Percentiles rank a stretch among this genome's conserved stretches.
Evolutionary conservation across 2,888 invertebrate species (phyloP).

Genomic region (Amblyjoppa proteus): DNA sequence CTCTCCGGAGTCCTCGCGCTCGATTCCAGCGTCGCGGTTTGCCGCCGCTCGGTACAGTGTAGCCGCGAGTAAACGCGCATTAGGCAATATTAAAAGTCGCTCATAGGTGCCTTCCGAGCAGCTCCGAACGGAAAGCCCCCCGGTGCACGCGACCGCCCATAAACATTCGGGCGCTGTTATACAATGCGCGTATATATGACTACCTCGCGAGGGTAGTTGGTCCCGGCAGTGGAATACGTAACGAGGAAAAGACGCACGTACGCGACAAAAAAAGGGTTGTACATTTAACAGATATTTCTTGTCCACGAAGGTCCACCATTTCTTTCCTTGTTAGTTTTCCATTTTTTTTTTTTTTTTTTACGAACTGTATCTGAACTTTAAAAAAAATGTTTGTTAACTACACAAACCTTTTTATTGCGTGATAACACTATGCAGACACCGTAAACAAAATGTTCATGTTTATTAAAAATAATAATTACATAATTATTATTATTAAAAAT

Average conservation of each 20-base stretch:
- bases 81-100: constrained; percentile 70
- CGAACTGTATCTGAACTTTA: too few relatives aligned
- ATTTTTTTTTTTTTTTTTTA: too few relatives aligned
- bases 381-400: too few relatives aligned
- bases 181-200: not conserved
- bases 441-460: not conserved
- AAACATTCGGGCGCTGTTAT: constrained; percentile 60
- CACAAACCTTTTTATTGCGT: too few relatives aligned
- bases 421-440: not conserved
- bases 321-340: too few relatives aligned
- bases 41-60: constrained; percentile 13
- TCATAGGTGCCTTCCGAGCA: constrained; percentile 45
- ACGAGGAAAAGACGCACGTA: constrained; percentile 61
- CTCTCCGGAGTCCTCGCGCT: constrained; percentile 48
- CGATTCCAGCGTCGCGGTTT: constrained; percentile 52
- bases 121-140: constrained; percentile 42
- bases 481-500: too few relatives aligned
- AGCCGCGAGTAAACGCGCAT: constrained; percentile 68
- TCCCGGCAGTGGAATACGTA: constrained; percentile 32
- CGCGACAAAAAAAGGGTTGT: too few relatives aligned
- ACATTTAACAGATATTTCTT: too few relatives aligned
- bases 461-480: too few relatives aligned
- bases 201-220: constrained; percentile 49
- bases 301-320: too few relatives aligned
- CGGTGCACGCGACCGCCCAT: constrained; percentile 44